Conservation (phyloP, 2,113 vertebrate species). For the Epinephelus lanceolatus region DNA sequence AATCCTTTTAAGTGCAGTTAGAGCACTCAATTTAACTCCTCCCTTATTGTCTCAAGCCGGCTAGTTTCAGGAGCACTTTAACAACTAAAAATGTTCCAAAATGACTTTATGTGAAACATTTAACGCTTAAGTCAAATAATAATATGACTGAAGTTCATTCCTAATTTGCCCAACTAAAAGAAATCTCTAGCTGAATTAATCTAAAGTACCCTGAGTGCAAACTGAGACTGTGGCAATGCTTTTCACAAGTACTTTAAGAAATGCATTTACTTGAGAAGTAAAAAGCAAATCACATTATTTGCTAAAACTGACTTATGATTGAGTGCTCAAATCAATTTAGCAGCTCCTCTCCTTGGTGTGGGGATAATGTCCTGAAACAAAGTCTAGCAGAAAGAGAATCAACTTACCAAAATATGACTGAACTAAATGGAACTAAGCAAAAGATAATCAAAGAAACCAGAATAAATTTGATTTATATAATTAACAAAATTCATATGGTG, state of each 20-base stretch:
- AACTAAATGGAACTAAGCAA: background rate
- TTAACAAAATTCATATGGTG: background rate
- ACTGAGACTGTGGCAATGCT: background rate
- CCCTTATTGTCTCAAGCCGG: background rate
- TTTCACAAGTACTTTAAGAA: background rate
- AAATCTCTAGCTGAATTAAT: background rate
- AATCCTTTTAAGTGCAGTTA: background rate
- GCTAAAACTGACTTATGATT: background rate
- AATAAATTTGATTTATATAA: background rate
- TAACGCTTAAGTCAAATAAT: background rate
- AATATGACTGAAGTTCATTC: constrained; percentile 2
- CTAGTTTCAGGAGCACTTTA: constrained; percentile 2
- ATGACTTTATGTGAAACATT: constrained; percentile 13
- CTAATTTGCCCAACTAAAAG: background rate
- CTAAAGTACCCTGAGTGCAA: background rate
- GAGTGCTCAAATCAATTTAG: background rate
- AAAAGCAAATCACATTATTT: constrained; percentile 10
- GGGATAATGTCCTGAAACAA: background rate
- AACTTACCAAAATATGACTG: background rate
- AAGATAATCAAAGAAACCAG: background rate
- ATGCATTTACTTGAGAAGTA: constrained; percentile 6
- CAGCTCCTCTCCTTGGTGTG: background rate
- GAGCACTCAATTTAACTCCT: background rate
- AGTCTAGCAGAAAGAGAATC: background rate
- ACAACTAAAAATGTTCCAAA: background rate